A percentile compares a stretch with the other conserved stretches of the same genome.
phyloP scores from a whole-genome alignment of 1,140 invertebrate genomes.

The Ptiloglossa arizonensis region DNA sequence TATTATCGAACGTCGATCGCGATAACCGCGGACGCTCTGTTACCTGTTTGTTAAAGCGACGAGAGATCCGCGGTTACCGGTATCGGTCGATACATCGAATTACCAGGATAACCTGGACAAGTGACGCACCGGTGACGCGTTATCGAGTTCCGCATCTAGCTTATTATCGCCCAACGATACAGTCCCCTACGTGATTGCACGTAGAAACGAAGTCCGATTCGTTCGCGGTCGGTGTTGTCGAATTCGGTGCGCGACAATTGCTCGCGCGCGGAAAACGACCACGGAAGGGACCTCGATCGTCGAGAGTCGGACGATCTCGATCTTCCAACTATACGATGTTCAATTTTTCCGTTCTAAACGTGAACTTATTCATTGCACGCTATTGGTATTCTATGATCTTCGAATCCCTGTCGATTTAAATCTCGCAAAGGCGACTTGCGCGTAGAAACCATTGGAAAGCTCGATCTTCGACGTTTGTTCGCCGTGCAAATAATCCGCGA shows the following conservation, averaged over 20 bases:
- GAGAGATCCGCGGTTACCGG: neutral
- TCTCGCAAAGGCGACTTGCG: too few relatives aligned
- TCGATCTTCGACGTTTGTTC: too few relatives aligned
- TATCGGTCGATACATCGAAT: constrained; percentile 23
- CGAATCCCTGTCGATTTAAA: too few relatives aligned
- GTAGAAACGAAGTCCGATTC: constrained; percentile 20
- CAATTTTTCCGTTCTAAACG: too few relatives aligned
- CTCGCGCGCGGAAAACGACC: too few relatives aligned
- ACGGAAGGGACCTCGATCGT: too few relatives aligned
- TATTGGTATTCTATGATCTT: too few relatives aligned
- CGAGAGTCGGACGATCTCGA: too few relatives aligned
- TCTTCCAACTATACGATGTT: too few relatives aligned
- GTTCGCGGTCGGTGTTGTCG: neutral
- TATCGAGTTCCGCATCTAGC: constrained; percentile 39
- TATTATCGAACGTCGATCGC: constrained; percentile 2
- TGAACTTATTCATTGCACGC: too few relatives aligned
- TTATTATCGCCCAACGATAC: constrained; percentile 29
- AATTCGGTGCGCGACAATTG: neutral
- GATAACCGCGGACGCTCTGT: neutral
- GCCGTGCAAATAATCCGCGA: neutral
- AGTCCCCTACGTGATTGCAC: neutral
- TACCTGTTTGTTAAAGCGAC: constrained; percentile 20
- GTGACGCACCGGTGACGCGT: constrained; percentile 1
- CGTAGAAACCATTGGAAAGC: too few relatives aligned
- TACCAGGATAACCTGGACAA: constrained; percentile 11